Percentiles rank a stretch among this genome's conserved stretches.
These are phyloP conservation scores for Dromiciops gliroides DNA, from an alignment of 2,113 vertebrate species.

Conservation along the genomic window DNA sequence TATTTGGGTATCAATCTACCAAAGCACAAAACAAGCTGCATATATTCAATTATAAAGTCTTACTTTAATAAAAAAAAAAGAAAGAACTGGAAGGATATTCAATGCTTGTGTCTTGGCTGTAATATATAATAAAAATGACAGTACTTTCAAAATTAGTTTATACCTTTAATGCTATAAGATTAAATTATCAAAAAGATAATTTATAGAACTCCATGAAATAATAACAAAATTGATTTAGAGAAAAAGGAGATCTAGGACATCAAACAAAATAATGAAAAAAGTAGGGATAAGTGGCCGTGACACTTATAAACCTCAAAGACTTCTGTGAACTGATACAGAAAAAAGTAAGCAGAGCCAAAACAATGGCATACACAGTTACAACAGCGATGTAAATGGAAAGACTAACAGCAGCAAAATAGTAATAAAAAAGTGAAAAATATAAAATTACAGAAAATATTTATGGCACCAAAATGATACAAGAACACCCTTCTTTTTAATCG, in stretches of 20 bases:
- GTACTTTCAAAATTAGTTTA: neutral
- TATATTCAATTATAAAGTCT: neutral
- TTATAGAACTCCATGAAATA: neutral
- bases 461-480: neutral
- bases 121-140: neutral
- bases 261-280: slow-evolving; percentile 24
- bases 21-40: neutral
- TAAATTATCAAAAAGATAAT: neutral
- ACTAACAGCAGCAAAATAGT: no score
- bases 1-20: neutral
- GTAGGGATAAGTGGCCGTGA: accelerated
- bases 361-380: neutral
- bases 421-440: neutral
- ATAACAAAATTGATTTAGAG: neutral
- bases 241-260: neutral
- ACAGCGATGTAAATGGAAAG: neutral
- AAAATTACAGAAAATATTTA: neutral
- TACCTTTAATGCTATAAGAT: neutral
- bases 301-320: neutral
- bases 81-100: neutral
- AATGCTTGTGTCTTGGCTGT: neutral
- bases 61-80: neutral
- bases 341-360: neutral
- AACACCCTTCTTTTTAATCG: no score
- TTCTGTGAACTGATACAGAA: neutral